These are phyloP conservation scores for Schizotus pectinicornis DNA, from an alignment of 2,888 invertebrate species.

Conservation along the genomic window DNA sequence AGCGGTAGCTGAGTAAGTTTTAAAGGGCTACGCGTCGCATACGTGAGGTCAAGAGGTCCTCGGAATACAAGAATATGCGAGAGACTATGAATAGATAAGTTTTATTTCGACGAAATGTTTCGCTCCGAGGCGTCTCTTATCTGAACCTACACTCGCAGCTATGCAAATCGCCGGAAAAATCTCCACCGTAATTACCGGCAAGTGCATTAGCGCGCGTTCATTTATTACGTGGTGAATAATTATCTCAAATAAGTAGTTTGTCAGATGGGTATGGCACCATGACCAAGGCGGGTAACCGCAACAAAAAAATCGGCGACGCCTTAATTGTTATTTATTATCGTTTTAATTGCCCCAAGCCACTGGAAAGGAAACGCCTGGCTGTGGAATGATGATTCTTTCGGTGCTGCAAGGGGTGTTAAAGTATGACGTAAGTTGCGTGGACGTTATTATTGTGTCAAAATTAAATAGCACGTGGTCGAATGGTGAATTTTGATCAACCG, in stretches of 20 bases:
- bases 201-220: constrained; percentile 7
- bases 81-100: constrained; percentile 23
- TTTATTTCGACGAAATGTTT: constrained; percentile 31
- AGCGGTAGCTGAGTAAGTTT: constrained; percentile 25
- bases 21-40: constrained; percentile 28
- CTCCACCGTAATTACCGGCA: constrained; percentile 6
- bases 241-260: constrained; percentile 26
- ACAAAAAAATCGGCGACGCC: constrained; percentile 14
- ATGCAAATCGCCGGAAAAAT: constrained; percentile 22
- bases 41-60: constrained; percentile 38
- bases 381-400: no score
- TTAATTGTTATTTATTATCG: constrained; percentile 27
- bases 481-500: constrained; percentile 21
- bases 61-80: constrained; percentile 31
- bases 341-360: constrained; percentile 8
- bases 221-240: constrained; percentile 20
- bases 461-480: constrained; percentile 6
- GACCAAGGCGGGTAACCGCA: constrained; percentile 2
- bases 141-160: constrained; percentile 13
- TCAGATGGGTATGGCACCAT: constrained; percentile 12
- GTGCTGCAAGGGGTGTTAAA: no score
- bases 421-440: no score
- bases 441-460: no score
- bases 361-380: no score
- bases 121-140: constrained; percentile 27